A percentile compares a stretch with the other conserved stretches of the same genome.
Evolutionary conservation across 2,888 invertebrate species (phyloP).

Genomic region (Ypsolopha scabrella): DNA sequence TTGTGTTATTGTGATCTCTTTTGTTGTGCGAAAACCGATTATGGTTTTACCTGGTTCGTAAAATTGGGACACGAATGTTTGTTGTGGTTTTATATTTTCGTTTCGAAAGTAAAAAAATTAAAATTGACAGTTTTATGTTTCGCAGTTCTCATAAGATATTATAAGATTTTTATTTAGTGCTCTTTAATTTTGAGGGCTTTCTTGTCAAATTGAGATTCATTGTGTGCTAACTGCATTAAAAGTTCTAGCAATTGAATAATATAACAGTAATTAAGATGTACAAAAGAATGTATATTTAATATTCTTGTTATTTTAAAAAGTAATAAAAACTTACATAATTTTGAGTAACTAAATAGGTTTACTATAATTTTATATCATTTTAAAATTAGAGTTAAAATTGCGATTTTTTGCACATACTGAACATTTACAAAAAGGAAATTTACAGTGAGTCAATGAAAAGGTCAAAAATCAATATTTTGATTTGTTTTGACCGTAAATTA

Average conservation of each 20-base stretch:
- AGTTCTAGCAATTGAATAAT: too few relatives aligned
- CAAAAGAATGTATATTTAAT: too few relatives aligned
- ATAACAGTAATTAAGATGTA: too few relatives aligned
- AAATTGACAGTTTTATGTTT: not conserved
- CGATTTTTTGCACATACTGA: not conserved
- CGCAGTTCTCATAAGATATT: too few relatives aligned
- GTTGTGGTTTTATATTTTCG: not conserved
- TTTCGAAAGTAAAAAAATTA: not conserved
- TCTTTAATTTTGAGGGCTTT: too few relatives aligned
- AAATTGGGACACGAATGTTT: not conserved
- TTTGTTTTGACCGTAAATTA: not conserved
- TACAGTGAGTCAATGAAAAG: not conserved
- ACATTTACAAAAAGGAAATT: too few relatives aligned
- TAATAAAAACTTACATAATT: not conserved
- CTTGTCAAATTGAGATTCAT: too few relatives aligned
- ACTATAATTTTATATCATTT: not conserved
- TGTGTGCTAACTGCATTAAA: too few relatives aligned
- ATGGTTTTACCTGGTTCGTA: not conserved
- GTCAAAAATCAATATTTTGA: not conserved
- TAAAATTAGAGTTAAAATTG: not conserved
- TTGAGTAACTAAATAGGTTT: not conserved
- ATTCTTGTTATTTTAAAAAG: too few relatives aligned
- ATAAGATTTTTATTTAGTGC: too few relatives aligned
- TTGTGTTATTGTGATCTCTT: not conserved
- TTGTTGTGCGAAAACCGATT: not conserved